Evolutionary conservation across 2,113 vertebrate species (phyloP).

Genomic region (Epinephelus cyanopodus): DNA sequence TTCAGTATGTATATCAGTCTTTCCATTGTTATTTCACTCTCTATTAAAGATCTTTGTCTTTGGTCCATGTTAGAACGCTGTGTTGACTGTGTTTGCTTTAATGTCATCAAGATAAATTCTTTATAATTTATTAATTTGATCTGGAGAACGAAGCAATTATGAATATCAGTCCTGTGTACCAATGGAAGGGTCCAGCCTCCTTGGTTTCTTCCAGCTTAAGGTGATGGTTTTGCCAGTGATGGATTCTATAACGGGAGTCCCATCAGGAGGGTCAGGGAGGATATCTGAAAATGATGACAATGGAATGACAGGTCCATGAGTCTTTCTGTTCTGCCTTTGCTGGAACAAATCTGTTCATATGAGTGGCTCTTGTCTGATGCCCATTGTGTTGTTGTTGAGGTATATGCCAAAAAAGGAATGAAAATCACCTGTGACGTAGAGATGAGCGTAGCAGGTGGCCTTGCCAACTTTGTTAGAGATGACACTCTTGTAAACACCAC

Average conservation of each 20-base stretch:
- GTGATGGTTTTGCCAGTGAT: conserved; percentile 93
- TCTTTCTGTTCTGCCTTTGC: neutral
- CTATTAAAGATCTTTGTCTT: no score
- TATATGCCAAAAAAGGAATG: neutral
- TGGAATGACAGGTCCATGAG: neutral
- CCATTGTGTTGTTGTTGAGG: neutral
- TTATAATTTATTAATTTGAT: neutral
- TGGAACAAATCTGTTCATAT: neutral
- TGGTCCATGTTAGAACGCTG: no score
- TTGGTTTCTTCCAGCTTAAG: conserved; percentile 93
- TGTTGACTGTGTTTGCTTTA: no score
- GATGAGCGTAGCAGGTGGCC: conserved; percentile 96
- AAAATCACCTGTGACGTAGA: conserved; percentile 93
- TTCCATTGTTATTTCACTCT: no score
- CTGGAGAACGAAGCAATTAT: neutral
- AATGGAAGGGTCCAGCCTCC: conserved; percentile 92
- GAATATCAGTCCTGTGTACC: conserved; percentile 80
- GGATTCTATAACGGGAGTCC: conserved; percentile 87
- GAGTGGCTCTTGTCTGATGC: neutral
- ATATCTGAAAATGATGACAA: conserved; percentile 86
- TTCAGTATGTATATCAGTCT: no score
- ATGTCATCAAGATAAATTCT: neutral
- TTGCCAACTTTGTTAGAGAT: conserved; percentile 99
- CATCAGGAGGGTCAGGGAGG: conserved; percentile 94
- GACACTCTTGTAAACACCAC: conserved; percentile 97